These are phyloP conservation scores for Argyresthia goedartella DNA, from an alignment of 2,888 invertebrate species.

Conservation along the genomic window DNA sequence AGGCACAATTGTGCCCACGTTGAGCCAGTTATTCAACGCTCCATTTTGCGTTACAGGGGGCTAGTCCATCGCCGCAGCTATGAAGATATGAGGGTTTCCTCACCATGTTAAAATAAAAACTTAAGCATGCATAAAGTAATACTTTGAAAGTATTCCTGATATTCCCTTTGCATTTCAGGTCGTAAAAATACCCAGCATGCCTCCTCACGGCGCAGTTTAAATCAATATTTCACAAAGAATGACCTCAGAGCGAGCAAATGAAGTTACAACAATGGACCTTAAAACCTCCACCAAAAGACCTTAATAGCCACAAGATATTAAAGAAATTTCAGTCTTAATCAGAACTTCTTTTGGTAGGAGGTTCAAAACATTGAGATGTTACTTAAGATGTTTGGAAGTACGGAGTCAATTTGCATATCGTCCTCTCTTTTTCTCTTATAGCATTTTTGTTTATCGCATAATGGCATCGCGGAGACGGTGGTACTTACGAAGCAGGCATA, in stretches of 20 bases:
- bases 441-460: constrained; percentile 7
- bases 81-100: neutral
- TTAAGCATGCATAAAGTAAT: neutral
- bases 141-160: neutral
- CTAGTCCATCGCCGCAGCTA: neutral
- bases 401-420: constrained; percentile 34
- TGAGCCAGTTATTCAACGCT: no score
- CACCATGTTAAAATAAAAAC: neutral
- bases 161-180: constrained; percentile 26
- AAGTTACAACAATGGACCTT: constrained; percentile 60
- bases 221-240: constrained; percentile 58
- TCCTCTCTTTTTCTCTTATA: constrained; percentile 32
- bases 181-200: constrained; percentile 61
- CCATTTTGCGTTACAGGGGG: neutral
- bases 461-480: neutral
- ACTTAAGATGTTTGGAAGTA: neutral
- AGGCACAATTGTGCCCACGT: no score
- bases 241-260: constrained; percentile 48
- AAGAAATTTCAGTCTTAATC: neutral
- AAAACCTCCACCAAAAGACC: neutral
- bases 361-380: neutral
- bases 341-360: neutral
- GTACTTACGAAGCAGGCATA: neutral
- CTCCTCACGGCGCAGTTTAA: constrained; percentile 56
- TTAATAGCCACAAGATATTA: neutral